Evolutionary conservation across 2,888 invertebrate species (phyloP), one percentile per base, ranked within the genome.

Genomic region (Oasisia sp.): DNA sequence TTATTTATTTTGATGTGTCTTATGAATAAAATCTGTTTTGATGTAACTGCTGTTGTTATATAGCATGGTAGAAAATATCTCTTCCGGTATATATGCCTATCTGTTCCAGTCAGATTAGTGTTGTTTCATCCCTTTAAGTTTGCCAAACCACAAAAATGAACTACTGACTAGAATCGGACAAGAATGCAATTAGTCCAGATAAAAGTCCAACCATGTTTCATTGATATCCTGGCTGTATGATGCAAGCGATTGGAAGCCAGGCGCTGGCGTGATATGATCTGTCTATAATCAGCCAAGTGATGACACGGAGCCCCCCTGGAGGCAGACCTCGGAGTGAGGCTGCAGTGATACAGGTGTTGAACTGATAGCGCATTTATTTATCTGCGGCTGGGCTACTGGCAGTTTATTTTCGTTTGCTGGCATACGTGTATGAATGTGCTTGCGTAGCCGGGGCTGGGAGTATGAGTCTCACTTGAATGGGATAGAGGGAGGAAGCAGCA

Each of bases 321-420:
- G 74, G 74, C 27, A 27, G 74, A 74, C 7, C 19, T 3, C 19
- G 74, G 74, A 74, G 74, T 74, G 19, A 74, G 74, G 27, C 74
- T 14, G 74, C 74, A 27, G 74, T n/a, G 27, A 74, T 74, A 74
- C 74, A 74, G 74, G 74, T 74, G 74, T 74, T 74, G 74, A 27
- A 27, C 19, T 27, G 74, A 74, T 74, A 74, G 74, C 2, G 27
- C 74, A 74, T 74, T 74, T 74, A 74, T 74, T 74, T 74, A 74
- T 74, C 74, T 74, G 74, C 74, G n/a, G 74, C 74, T 27, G 27
- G 74, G 74, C 74, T 74, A 74, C 38, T 38, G 74, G 74, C 74
- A 74, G 74, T 74, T 74, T 74, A 74, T 74, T 74, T 74, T 74
- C n/a, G 74, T 74, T 74, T 74, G 74, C n/a, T 74, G 74, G 74